These are phyloP conservation scores for Diplodus puntazzo DNA, from an alignment of 2,797 vertebrate species.

Conservation along the genomic window DNA sequence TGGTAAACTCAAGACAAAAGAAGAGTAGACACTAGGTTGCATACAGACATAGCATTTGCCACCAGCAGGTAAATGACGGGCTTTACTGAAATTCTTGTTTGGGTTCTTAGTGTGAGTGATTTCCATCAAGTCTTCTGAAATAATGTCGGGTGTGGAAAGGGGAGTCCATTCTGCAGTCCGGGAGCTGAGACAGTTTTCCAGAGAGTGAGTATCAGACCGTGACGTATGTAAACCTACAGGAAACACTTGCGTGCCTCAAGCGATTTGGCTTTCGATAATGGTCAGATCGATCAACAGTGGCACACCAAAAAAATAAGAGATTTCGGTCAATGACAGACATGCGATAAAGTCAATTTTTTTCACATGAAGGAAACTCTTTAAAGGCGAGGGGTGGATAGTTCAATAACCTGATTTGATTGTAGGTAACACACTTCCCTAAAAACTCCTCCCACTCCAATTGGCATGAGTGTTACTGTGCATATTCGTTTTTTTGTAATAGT, in stretches of 20 bases:
- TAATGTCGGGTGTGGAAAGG: slow-evolving; percentile 40
- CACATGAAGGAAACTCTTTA: slow-evolving; percentile 77
- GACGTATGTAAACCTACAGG: slow-evolving; percentile 50
- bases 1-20: slow-evolving; percentile 73
- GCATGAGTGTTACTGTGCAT: slow-evolving; percentile 85
- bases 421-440: slow-evolving; percentile 74
- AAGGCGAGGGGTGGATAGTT: slow-evolving; percentile 81
- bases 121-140: slow-evolving; percentile 62
- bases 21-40: slow-evolving; percentile 79
- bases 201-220: slow-evolving; percentile 56
- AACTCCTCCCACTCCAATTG: slow-evolving; percentile 62
- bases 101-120: slow-evolving; percentile 46
- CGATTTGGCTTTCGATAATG: slow-evolving; percentile 66
- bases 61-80: slow-evolving; percentile 69
- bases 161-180: slow-evolving; percentile 67
- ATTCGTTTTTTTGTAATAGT: slow-evolving; percentile 73
- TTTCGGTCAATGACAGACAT: slow-evolving; percentile 68
- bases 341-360: slow-evolving; percentile 60
- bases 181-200: slow-evolving; percentile 54
- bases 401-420: slow-evolving; percentile 78
- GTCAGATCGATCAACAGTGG: slow-evolving; percentile 62
- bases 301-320: slow-evolving; percentile 62
- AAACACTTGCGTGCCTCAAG: slow-evolving; percentile 62
- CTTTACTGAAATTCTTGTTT: slow-evolving; percentile 59
- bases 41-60: slow-evolving; percentile 80